These are phyloP conservation scores for Nibea coibor DNA, from an alignment of 2,113 vertebrate genomes.

Conservation along the genomic window DNA sequence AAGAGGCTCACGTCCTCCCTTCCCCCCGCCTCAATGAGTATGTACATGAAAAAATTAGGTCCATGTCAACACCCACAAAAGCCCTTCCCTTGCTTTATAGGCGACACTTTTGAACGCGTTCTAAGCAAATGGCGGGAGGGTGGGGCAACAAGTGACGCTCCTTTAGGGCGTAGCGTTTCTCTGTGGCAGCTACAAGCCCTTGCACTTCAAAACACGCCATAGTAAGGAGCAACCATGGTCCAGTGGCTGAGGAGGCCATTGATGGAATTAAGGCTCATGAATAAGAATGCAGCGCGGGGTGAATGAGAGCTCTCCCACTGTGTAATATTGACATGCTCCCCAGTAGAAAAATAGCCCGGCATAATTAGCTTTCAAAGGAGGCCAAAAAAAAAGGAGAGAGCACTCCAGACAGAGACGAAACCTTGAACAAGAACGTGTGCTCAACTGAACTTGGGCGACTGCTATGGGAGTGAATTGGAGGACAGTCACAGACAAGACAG, in stretches of 20 bases:
- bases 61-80: slow-evolving; percentile 53
- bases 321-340: slow-evolving; percentile 77
- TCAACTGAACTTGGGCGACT: slow-evolving; percentile 1
- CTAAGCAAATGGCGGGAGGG: slow-evolving; percentile 23
- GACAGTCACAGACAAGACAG: slow-evolving; percentile 1
- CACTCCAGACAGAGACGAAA: slow-evolving; percentile 56
- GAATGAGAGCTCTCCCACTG: slow-evolving; percentile 72
- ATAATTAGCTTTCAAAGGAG: slow-evolving; percentile 74
- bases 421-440: slow-evolving; percentile 30
- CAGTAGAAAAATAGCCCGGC: slow-evolving; percentile 69
- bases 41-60: slow-evolving; percentile 41
- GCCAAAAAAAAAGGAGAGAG: slow-evolving; percentile 48
- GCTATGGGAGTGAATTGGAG: background rate
- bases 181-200: slow-evolving; percentile 43
- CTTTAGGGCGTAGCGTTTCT: slow-evolving; percentile 35
- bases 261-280: slow-evolving; percentile 79
- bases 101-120: slow-evolving; percentile 29
- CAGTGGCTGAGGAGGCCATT: slow-evolving; percentile 67
- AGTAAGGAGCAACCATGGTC: slow-evolving; percentile 48
- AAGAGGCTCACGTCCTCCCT: background rate
- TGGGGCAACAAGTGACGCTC: background rate
- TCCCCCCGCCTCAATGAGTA: slow-evolving; percentile 6
- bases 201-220: slow-evolving; percentile 33
- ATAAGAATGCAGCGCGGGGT: slow-evolving; percentile 67
- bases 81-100: slow-evolving; percentile 26